Percentiles rank a stretch among this genome's conserved stretches.
Conservation (phyloP, 1,140 invertebrate genomes). For the Fopius arisanus region DNA sequence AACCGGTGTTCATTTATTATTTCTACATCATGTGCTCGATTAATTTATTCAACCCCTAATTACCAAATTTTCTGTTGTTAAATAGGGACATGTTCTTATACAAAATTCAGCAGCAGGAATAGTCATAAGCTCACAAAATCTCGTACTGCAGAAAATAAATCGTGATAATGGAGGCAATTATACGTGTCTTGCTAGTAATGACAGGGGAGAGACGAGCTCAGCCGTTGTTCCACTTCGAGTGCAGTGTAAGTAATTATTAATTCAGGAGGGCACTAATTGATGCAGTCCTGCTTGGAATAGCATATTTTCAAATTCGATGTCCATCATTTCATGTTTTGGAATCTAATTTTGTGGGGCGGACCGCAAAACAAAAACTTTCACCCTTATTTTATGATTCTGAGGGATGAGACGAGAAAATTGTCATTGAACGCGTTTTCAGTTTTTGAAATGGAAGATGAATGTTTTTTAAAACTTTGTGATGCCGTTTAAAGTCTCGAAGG, state of each 20-base stretch:
- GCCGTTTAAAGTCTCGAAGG: no score
- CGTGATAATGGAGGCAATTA: conserved; percentile 83
- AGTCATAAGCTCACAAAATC: conserved; percentile 85
- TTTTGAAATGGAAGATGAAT: no score
- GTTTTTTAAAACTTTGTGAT: no score
- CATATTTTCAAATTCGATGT: background rate
- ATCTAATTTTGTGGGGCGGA: no score
- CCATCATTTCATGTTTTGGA: no score
- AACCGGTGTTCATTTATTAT: no score
- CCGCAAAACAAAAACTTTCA: no score
- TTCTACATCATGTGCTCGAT: background rate
- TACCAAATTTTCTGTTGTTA: background rate
- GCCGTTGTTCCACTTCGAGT: conserved; percentile 79
- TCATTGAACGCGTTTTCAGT: no score
- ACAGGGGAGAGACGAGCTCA: conserved; percentile 82
- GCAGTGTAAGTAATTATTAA: conserved; percentile 75
- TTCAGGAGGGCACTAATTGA: no score
- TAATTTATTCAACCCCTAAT: background rate
- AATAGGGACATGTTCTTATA: conserved; percentile 77
- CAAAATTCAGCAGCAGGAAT: conserved; percentile 86
- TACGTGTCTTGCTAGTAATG: conserved; percentile 82
- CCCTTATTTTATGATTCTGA: no score
- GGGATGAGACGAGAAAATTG: no score
- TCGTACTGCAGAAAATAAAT: conserved; percentile 85
- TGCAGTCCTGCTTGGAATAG: no score